Evolutionary conservation across 2,113 vertebrate species (phyloP), one percentile per base, ranked within the genome.

Genomic region (Muntiacus muntjak): DNA sequence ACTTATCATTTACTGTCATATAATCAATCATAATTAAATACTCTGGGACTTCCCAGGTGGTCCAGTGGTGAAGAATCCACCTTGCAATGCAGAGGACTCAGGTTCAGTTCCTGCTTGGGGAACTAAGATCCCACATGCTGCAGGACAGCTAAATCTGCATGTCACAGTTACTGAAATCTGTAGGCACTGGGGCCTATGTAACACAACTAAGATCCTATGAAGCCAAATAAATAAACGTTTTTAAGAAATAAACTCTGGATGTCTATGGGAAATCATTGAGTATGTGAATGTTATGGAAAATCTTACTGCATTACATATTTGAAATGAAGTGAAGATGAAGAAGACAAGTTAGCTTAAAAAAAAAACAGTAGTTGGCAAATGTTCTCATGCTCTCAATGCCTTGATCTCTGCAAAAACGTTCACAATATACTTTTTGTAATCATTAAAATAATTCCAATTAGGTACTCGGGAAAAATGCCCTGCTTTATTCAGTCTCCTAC

Each of bases 371-470:
- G 3, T 36, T 89, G 33, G 57, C 8, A 55, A 89, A 92, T 79
- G 6, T 62, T 11, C 57, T 30, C 11, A 40, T 89, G 50, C 19
- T 93, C 19, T 57, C 45, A 5, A n/a, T 52, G 12, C 19, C 10
- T 6, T 12, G 26, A 21, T 94, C 36, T 92, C 82, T 26, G 52
- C 17, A 89, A 95, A 95, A 96, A 50, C 11, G 90, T 50, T 96
- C 83, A 79, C 50, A 91, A 33, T 87, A 85, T 76, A 43, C 3
- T 57, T 87, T 91, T 55, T 58, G 13, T 62, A 76, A 90, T 83
- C 23, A 92, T 81, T 62, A 87, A 97, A 91, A 78, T 94, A 96
- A 97, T 85, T 94, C 57, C 54, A 92, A 81, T 84, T 81, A 79
- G 19, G 47, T 91, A 84, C 62, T 97, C 12, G 52, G 33, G 36